These are phyloP conservation scores for Ceratina calcarata DNA, from an alignment of 1,140 invertebrate species.

Conservation along the genomic window DNA sequence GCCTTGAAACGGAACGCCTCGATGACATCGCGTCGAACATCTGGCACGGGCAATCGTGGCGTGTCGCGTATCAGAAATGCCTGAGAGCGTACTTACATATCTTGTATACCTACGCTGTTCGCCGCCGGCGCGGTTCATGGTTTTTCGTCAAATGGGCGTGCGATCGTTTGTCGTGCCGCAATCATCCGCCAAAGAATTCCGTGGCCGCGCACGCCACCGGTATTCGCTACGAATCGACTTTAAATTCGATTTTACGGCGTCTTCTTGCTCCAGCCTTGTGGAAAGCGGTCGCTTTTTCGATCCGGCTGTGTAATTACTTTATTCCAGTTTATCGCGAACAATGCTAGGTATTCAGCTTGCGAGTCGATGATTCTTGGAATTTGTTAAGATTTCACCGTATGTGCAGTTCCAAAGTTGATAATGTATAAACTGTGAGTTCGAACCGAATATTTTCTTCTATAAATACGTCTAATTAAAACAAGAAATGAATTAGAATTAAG, in stretches of 20 bases:
- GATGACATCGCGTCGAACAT: conserved; percentile 49
- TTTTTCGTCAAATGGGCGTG: conserved; percentile 56
- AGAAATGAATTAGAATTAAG: too few species aligned
- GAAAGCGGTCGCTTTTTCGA: conserved; percentile 16
- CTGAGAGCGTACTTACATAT: conserved; percentile 44
- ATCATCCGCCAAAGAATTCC: conserved; percentile 44
- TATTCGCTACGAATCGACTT: conserved; percentile 44
- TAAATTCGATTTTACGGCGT: conserved; percentile 43
- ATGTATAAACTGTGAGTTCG: too few species aligned
- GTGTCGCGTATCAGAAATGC: conserved; percentile 64
- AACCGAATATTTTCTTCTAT: too few species aligned
- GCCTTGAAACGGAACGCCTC: conserved; percentile 62
- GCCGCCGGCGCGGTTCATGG: conserved; percentile 3
- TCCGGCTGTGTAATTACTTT: conserved; percentile 47
- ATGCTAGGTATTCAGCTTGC: not conserved
- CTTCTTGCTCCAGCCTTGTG: not conserved
- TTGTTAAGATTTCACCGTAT: not conserved
- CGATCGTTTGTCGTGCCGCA: conserved; percentile 55
- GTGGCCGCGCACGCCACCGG: conserved; percentile 1
- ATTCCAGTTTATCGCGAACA: conserved; percentile 27
- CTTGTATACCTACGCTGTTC: conserved; percentile 31
- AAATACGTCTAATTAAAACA: too few species aligned
- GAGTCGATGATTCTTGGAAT: not conserved
- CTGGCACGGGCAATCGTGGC: conserved; percentile 61
- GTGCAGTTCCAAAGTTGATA: too few species aligned